Evolutionary conservation across 2,797 vertebrate genomes (phyloP).

Genomic region (Brachymystax lenok): DNA sequence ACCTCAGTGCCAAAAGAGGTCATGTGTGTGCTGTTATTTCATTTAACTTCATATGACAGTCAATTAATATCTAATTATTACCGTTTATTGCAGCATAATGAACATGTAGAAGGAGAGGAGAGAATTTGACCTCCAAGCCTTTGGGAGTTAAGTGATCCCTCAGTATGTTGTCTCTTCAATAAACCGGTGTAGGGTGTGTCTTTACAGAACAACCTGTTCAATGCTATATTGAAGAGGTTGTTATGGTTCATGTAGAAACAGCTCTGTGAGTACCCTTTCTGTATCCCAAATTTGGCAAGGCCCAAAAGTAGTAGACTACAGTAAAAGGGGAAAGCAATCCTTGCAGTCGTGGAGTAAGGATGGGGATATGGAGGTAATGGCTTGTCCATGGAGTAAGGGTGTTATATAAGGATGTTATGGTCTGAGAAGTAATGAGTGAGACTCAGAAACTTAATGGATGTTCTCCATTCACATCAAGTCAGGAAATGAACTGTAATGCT

Average conservation of each 20-base stretch:
- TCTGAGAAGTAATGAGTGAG: constrained; percentile 70
- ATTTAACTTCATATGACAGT: constrained; percentile 60
- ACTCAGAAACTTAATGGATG: constrained; percentile 82
- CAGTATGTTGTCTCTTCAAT: neutral
- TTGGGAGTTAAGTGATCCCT: neutral
- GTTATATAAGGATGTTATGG: constrained; percentile 7
- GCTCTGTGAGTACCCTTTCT: neutral
- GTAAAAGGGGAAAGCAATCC: too few relatives aligned
- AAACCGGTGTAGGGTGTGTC: neutral
- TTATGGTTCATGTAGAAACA: neutral
- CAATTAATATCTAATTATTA: constrained; percentile 61
- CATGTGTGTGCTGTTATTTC: constrained; percentile 77
- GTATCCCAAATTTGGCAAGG: too few relatives aligned
- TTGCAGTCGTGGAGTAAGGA: too few relatives aligned
- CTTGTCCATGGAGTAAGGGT: neutral
- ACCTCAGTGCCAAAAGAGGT: constrained; percentile 77
- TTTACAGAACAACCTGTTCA: neutral
- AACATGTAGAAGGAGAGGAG: constrained; percentile 30
- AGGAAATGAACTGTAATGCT: constrained; percentile 82
- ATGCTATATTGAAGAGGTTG: neutral
- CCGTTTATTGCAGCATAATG: constrained; percentile 30
- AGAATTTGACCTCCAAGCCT: neutral
- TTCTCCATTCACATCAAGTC: constrained; percentile 77
- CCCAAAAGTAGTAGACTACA: too few relatives aligned
- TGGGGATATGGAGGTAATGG: neutral